Percentiles rank a stretch among this genome's conserved stretches.
phyloP scores from a whole-genome alignment of 2,113 vertebrate species.

The Hemiscyllium ocellatum region DNA sequence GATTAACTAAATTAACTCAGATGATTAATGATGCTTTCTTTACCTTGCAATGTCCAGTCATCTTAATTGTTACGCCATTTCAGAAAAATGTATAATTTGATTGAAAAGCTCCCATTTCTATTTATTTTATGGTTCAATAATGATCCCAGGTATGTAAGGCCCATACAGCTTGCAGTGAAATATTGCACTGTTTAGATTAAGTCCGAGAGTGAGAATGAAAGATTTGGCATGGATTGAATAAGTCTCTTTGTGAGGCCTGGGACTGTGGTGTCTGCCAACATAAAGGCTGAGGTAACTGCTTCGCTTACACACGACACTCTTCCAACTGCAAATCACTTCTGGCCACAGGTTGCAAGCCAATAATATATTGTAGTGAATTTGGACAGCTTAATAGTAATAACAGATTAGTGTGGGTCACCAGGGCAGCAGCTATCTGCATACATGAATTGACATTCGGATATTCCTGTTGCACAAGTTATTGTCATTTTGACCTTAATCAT shows the following conservation, averaged over 20 bases:
- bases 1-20: not conserved
- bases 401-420: not conserved
- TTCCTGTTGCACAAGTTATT: not conserved
- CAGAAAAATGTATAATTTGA: not conserved
- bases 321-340: not conserved
- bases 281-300: slow-evolving; percentile 3
- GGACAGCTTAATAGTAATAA: not conserved
- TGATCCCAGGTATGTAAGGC: not conserved
- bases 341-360: not conserved
- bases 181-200: not conserved
- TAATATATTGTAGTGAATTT: not conserved
- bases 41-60: not conserved
- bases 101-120: not conserved
- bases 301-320: not conserved
- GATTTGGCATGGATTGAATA: slow-evolving; percentile 8
- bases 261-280: not conserved
- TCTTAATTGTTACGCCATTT: not conserved
- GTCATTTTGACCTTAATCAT: not conserved
- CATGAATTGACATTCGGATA: not conserved
- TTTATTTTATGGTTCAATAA: not conserved
- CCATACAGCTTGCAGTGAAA: not conserved
- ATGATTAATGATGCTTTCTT: not conserved
- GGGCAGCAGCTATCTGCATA: not conserved
- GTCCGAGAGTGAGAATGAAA: not conserved
- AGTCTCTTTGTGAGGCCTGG: not conserved